A percentile compares a stretch with the other conserved stretches of the same genome.
Evolutionary conservation across 2,888 invertebrate species (phyloP).

Genomic region (Cheilosia impressa): DNA sequence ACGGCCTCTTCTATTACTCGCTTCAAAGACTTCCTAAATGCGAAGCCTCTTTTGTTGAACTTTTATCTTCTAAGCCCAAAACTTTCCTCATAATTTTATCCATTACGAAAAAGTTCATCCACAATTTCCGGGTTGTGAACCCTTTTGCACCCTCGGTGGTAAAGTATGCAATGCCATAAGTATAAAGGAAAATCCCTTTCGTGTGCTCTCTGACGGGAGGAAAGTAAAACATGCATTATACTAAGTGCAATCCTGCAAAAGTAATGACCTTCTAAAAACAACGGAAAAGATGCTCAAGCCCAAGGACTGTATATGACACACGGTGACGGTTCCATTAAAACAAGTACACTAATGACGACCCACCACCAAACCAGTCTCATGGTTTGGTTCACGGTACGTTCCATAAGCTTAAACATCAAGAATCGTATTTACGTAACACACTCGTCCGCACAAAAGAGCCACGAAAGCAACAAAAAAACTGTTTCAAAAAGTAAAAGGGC

Average conservation of each 20-base stretch:
- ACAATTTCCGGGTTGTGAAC: conserved; percentile 42
- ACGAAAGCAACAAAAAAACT: conserved; percentile 16
- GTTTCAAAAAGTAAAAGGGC: conserved; percentile 52
- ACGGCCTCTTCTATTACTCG: no score
- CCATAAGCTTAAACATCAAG: conserved; percentile 44
- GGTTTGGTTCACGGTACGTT: neutral
- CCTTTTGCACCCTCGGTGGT: neutral
- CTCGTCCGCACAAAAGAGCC: conserved; percentile 45
- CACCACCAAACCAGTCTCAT: conserved; percentile 9
- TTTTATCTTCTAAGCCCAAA: conserved; percentile 4
- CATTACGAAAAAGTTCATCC: conserved; percentile 56
- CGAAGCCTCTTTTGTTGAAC: conserved; percentile 12
- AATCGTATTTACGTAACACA: conserved; percentile 49
- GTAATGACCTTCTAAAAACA: conserved; percentile 63
- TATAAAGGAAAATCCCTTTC: conserved; percentile 16
- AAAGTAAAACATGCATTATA: conserved; percentile 43
- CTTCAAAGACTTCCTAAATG: conserved; percentile 5
- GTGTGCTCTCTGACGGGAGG: conserved; percentile 15
- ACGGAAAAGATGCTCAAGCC: conserved; percentile 30
- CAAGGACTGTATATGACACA: conserved; percentile 46
- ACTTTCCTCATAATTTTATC: conserved; percentile 60
- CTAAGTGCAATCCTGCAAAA: conserved; percentile 47
- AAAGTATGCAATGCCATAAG: neutral
- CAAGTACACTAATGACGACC: conserved; percentile 27
- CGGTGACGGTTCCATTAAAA: conserved; percentile 36